Base-by-base conservation (phyloP, 2,113 vertebrate species). In the Takifugu bimaculatus region DNA sequence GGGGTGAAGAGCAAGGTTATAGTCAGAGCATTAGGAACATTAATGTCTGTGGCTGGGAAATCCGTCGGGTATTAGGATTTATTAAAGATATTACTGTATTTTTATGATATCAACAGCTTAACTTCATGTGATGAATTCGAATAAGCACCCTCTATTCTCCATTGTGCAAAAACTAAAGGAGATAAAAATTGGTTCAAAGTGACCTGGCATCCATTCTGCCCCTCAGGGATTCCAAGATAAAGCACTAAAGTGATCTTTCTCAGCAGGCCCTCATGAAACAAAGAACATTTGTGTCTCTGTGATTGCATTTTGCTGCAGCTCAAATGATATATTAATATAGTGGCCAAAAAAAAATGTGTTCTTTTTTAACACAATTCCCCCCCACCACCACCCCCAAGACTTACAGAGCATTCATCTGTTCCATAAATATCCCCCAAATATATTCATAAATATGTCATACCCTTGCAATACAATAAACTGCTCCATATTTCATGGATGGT, bases 401-500 rank as follows among this genome's bases (percentile, higher is more conserved):
- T 90, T 89, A 87, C 85, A 86, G 84, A 74, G 63, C 82, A 86
- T 88, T 89, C 84, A 84, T 88, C 86, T 86, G 83, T 84, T 88
- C 87, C 88, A 91, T 90, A 91, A 90, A 90, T 90, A 91, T 87
- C 75, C 65, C 50, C 77, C 68, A 82, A 74, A 78, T 85, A 88
- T 86, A 90, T 90, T 85, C 82, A 80, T 88, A 88, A 88, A 89
- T 82, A 83, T 90, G 85, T 88, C 88, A 90, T 65, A 90, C 77
- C 78, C 75, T 70, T 73, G 80, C 74, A 88, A 89, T 86, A 88
- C 85, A 91, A 91, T 91, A 89, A 92, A 88, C 82, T 80, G 64
- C 58, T 63, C 73, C 85, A 89, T 90, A 87, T 88, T 90, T 92
- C 87, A 91, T 74, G 74, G 57, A 79, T 53, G 57, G 65, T 50